These are phyloP conservation scores for Notospermus geniculatus DNA, from an alignment of 1,140 invertebrate species.

Conservation along the genomic window DNA sequence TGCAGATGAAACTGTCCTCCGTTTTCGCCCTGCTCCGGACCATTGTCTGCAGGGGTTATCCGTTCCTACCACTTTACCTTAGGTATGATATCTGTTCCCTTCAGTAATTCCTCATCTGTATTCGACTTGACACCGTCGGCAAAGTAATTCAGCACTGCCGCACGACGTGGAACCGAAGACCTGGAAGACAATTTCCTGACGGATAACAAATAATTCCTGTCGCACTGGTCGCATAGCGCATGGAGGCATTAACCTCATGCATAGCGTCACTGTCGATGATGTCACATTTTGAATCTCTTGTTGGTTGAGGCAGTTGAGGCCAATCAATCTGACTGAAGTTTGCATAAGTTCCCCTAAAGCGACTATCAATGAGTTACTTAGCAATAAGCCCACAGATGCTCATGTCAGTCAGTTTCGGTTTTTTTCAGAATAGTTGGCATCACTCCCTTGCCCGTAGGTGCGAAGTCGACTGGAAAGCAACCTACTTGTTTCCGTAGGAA, in stretches of 20 bases:
- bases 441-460: too few species aligned
- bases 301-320: too few species aligned
- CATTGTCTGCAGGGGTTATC: too few species aligned
- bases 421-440: too few species aligned
- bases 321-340: too few species aligned
- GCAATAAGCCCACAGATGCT: too few species aligned
- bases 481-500: slow-evolving; percentile 45
- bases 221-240: neutral
- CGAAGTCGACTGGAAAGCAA: slow-evolving; percentile 24
- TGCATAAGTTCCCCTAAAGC: too few species aligned
- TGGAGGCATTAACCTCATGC: neutral
- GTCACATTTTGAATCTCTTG: too few species aligned
- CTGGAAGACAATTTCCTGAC: slow-evolving; percentile 15
- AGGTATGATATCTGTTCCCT: slow-evolving; percentile 34
- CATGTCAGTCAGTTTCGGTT: too few species aligned
- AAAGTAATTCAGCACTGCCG: slow-evolving; percentile 49
- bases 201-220: neutral
- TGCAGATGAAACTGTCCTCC: neutral
- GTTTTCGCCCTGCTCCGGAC: too few species aligned
- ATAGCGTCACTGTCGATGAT: neutral
- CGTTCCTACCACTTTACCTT: too few species aligned
- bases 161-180: slow-evolving; percentile 35
- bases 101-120: slow-evolving; percentile 38
- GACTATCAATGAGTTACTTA: too few species aligned
- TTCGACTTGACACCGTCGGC: slow-evolving; percentile 41